Percentiles rank a stretch among this genome's conserved stretches.
phyloP scores from a whole-genome alignment of 2,113 vertebrate genomes.

The Lepidothrix coronata region DNA sequence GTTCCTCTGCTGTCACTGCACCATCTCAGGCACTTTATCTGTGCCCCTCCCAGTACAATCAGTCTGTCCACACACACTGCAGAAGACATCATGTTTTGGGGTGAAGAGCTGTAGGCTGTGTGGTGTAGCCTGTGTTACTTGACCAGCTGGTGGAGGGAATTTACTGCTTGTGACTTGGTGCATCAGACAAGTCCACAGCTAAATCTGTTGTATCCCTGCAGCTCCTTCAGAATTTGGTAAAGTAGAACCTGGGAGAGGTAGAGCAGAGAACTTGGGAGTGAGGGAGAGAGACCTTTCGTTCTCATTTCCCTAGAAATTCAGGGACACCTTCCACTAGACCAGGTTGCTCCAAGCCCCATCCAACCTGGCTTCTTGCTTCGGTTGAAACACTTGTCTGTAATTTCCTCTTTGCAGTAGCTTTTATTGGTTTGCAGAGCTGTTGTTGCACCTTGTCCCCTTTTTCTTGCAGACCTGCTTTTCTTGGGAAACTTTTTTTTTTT shows the following conservation, averaged over 20 bases:
- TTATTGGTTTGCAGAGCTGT: not conserved
- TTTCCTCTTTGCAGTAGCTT: not conserved
- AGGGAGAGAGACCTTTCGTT: no score
- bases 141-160: not conserved
- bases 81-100: not conserved
- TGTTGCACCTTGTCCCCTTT: not conserved
- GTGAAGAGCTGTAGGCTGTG: not conserved
- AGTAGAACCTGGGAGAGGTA: not conserved
- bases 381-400: not conserved
- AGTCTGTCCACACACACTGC: not conserved
- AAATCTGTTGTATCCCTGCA: not conserved
- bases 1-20: not conserved
- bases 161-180: not conserved
- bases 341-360: not conserved
- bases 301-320: not conserved
- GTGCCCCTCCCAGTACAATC: not conserved
- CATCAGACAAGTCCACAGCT: not conserved
- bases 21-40: not conserved
- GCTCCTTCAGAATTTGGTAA: not conserved
- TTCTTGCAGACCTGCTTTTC: not conserved
- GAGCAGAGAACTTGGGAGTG: not conserved
- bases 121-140: not conserved
- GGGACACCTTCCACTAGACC: not conserved
- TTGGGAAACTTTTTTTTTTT: not conserved
- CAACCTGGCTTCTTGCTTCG: not conserved